Evolutionary conservation across 2,113 vertebrate species (phyloP).

Genomic region (Strix aluco): DNA sequence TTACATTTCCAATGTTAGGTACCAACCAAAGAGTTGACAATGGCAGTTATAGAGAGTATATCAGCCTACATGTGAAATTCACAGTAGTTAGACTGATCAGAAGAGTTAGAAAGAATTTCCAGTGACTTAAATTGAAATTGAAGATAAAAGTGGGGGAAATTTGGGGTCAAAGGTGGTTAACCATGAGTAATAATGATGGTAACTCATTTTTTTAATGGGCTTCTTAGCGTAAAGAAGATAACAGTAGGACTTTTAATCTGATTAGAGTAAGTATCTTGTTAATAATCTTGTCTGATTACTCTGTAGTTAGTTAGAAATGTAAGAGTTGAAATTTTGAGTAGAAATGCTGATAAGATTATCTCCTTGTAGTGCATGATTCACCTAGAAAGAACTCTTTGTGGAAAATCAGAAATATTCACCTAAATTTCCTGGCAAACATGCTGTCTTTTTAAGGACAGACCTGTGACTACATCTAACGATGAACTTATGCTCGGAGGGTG

Average conservation of each 20-base stretch:
- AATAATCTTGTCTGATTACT: slow-evolving; percentile 2
- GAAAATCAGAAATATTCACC: background rate
- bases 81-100: background rate
- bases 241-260: background rate
- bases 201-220: slow-evolving; percentile 22
- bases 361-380: background rate
- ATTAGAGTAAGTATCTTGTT: slow-evolving; percentile 22
- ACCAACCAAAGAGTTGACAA: background rate
- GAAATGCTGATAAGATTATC: background rate
- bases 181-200: background rate
- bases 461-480: background rate
- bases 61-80: background rate
- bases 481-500: background rate
- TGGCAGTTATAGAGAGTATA: background rate
- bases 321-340: background rate
- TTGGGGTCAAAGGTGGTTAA: background rate
- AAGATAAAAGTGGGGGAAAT: background rate
- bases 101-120: background rate
- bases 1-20: background rate
- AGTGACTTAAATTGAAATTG: background rate
- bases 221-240: slow-evolving; percentile 49
- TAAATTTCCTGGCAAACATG: background rate
- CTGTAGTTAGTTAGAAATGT: background rate
- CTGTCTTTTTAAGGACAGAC: background rate
- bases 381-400: background rate